Evolutionary conservation across 2,797 vertebrate genomes (phyloP).

Genomic region (Carduelis carduelis): DNA sequence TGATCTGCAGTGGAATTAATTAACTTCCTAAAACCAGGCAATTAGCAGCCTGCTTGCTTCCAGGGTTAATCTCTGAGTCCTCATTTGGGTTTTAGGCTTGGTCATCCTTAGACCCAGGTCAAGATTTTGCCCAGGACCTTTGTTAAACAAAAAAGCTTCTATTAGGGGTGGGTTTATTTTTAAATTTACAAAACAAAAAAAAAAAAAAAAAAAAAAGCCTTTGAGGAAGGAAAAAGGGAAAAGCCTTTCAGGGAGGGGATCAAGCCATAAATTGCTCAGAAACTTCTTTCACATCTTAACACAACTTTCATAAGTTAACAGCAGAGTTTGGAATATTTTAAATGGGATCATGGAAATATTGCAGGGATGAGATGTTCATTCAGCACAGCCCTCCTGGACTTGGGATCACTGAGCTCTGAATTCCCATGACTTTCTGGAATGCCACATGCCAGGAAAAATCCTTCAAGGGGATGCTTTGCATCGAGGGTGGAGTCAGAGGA

Average conservation of each 20-base stretch:
- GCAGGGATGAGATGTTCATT: not conserved
- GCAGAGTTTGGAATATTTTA: not conserved
- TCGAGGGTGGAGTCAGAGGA: not conserved
- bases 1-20: not conserved
- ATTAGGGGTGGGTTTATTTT: not conserved
- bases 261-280: not conserved
- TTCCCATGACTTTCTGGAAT: not conserved
- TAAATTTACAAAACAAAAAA: not conserved
- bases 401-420: not conserved
- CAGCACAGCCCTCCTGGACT: not conserved
- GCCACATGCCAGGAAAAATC: not conserved
- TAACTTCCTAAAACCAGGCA: not conserved
- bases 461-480: not conserved
- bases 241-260: not conserved
- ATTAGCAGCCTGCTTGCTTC: not conserved
- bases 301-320: not conserved
- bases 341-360: not conserved
- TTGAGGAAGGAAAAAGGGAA: not conserved
- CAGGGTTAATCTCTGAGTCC: not conserved
- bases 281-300: not conserved
- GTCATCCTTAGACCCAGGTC: fast-evolving
- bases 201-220: too few species aligned
- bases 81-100: not conserved
- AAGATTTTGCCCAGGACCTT: not conserved
- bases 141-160: not conserved